Conservation (phyloP, 1,140 invertebrate genomes). For the Sinella curviseta region DNA sequence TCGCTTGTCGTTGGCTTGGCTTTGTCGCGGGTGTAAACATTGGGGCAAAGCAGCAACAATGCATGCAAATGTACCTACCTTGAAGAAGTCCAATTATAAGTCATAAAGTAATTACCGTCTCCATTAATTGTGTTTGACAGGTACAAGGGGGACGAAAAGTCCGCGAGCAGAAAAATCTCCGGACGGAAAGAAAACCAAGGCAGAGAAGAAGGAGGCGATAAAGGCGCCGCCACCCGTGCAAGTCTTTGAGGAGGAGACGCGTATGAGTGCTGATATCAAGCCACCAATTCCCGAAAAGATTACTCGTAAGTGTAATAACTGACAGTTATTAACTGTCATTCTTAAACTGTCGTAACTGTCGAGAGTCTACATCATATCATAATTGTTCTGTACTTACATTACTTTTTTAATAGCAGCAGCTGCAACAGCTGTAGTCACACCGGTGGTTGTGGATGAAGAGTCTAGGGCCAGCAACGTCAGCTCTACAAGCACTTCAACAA, state of each 20-base stretch:
- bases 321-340: too few relatives aligned
- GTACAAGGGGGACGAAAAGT: neutral
- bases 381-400: constrained; percentile 8
- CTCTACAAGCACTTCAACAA: constrained; percentile 37
- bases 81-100: too few relatives aligned
- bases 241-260: constrained; percentile 79
- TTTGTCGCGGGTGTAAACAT: too few relatives aligned
- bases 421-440: neutral
- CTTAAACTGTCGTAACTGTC: constrained; percentile 51
- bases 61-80: too few relatives aligned
- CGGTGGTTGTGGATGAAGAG: constrained; percentile 36
- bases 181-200: neutral
- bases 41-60: too few relatives aligned
- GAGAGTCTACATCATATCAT: too few relatives aligned
- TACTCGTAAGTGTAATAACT: constrained; percentile 55
- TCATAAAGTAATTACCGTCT: too few relatives aligned
- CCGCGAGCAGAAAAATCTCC: neutral
- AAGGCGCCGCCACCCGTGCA: constrained; percentile 57
- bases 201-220: neutral
- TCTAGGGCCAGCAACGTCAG: constrained; percentile 37
- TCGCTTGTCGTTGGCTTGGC: too few relatives aligned
- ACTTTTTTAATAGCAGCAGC: neutral
- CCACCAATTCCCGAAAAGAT: constrained; percentile 51
- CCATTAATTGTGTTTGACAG: too few relatives aligned
- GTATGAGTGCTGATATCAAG: constrained; percentile 75